Conservation (phyloP, 2,113 vertebrate species). For the Centropus unirufus region DNA sequence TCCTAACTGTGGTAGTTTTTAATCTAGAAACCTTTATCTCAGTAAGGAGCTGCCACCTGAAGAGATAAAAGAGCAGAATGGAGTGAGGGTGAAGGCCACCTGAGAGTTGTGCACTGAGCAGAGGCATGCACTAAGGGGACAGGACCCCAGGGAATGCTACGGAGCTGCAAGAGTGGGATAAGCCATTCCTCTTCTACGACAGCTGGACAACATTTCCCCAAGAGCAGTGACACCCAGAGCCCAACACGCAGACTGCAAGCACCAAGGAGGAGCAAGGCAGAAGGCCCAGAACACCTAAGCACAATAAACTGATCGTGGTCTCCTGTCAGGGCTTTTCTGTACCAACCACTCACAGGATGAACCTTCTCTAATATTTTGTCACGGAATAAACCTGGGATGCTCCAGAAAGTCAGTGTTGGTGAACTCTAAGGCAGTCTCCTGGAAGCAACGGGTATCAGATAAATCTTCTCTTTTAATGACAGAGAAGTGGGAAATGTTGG, state of each 20-base stretch:
- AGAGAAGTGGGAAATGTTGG: background rate
- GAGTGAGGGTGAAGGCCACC: background rate
- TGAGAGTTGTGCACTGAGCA: background rate
- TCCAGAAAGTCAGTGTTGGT: background rate
- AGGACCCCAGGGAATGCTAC: background rate
- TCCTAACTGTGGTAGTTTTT: background rate
- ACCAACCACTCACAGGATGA: background rate
- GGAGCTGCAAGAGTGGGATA: background rate
- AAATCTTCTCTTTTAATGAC: background rate
- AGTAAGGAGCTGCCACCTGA: background rate
- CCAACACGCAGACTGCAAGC: background rate
- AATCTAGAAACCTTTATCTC: background rate
- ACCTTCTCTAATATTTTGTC: background rate
- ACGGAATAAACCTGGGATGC: background rate
- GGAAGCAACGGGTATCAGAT: background rate
- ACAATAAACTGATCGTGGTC: background rate
- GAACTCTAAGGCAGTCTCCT: background rate
- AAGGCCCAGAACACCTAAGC: background rate
- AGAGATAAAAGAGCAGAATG: background rate
- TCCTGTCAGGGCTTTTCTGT: background rate
- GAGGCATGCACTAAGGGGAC: background rate
- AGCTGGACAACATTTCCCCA: background rate
- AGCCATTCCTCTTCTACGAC: too few species aligned
- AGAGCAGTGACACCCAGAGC: rapidly evolving
- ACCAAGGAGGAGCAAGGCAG: background rate